phyloP scores from a whole-genome alignment of 2,888 invertebrate species.

The Pristionchus exspectatus region DNA sequence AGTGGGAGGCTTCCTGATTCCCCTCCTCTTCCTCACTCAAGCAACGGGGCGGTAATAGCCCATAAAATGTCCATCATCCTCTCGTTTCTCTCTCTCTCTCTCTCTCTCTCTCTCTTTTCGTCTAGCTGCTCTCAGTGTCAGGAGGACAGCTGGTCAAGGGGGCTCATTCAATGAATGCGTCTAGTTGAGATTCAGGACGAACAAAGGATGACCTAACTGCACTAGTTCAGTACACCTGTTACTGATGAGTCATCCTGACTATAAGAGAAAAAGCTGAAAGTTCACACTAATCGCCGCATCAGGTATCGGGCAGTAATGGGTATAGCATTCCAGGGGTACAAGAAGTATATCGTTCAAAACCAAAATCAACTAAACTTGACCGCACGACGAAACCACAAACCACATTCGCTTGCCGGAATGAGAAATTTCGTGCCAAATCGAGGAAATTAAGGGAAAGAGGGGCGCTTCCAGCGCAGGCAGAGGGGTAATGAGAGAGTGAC shows the following conservation, averaged over 20 bases:
- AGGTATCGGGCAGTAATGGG: too few relatives aligned
- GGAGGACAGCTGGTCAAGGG: neutral
- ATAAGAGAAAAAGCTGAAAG: too few relatives aligned
- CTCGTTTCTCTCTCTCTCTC: too few relatives aligned
- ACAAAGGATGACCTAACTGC: too few relatives aligned
- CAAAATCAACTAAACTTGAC: too few relatives aligned
- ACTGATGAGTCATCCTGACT: neutral
- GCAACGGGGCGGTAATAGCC: neutral
- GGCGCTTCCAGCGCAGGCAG: neutral
- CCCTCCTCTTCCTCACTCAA: neutral
- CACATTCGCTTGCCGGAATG: neutral
- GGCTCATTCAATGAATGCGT: neutral
- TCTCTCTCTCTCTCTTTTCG: neutral
- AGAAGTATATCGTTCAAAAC: too few relatives aligned
- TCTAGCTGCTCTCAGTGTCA: neutral
- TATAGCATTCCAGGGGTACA: too few relatives aligned
- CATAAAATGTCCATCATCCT: neutral
- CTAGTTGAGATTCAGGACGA: too few relatives aligned
- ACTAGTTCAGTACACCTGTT: neutral
- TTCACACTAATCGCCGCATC: too few relatives aligned
- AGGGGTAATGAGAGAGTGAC: neutral
- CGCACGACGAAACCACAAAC: too few relatives aligned
- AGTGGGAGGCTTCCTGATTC: neutral
- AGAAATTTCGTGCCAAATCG: neutral
- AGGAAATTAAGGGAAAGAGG: neutral